Evolutionary conservation across 2,113 vertebrate genomes (phyloP), one percentile per base, ranked within the genome.

Genomic region (Myotis davidii): DNA sequence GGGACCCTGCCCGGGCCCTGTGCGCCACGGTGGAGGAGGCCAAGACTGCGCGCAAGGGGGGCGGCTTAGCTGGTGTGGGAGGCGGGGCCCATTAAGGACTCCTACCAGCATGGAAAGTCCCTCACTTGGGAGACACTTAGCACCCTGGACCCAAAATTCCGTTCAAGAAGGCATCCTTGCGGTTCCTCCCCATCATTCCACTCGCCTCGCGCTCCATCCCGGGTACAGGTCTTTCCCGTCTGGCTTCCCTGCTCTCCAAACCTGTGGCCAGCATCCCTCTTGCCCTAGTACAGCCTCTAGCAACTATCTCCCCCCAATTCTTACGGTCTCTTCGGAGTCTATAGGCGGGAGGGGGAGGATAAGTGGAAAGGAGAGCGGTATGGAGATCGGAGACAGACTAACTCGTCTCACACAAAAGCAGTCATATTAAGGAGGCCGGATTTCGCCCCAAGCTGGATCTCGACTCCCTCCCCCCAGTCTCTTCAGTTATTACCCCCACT

Each of bases 1-100:
- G 98, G 0, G 99, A 99, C 92, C 99, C 99, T 6, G 97, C 97
- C 6, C 97, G 98, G 95, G 99, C 99, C 97, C 98, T 99, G n/a
- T 98, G 99, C 2, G 98, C 98, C 0, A 98, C 99, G 0, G 97
- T 99, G 85, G 99, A 99, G 96, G 99, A 99, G 76, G 98, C 99
- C n/a, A 98, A 98, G 94, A 98, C 98, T 88, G 98, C 98, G 0
- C 98, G 98, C 88, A 98, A 98, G 67, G 96, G 97, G 74, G 97
- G 97, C 6, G 96, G 97, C 34, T 85, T 97, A 23, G 96, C 95
- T 0, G 97, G 97, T 1, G 56, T 96, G 52, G 94, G 96, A 34
- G 90, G 88, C 34, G 85, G 92, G 69, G 29, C 45, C 50, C 96
- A 96, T 76, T 96, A 95, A 97, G 96, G 52, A 42, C 20, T 94